Evolutionary conservation across 1,140 invertebrate species (phyloP).

Genomic region (Eriocheir sinensis): DNA sequence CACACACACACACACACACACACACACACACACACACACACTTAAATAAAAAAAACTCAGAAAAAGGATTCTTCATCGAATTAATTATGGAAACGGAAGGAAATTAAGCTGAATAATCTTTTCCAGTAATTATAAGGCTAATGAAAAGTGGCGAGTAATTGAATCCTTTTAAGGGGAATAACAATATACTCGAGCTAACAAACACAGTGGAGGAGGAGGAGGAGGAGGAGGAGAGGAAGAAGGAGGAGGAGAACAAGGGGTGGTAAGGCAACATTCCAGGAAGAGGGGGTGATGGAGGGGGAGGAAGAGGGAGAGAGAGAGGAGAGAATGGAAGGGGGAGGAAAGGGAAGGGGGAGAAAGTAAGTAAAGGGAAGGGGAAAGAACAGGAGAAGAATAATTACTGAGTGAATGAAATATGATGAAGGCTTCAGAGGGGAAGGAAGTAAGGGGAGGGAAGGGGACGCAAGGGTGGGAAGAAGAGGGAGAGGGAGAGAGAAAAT

Average conservation of each 20-base stretch:
- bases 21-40: too few species aligned
- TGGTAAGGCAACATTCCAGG: background rate
- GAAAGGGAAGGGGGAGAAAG: background rate
- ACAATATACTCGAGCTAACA: conserved; percentile 3
- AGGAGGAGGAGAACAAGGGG: background rate
- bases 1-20: too few species aligned
- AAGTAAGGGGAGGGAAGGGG: background rate
- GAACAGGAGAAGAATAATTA: background rate
- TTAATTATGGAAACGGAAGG: background rate
- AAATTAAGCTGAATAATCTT: conserved; percentile 17
- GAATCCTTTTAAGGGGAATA: conserved; percentile 12
- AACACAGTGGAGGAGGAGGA: background rate
- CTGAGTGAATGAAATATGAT: background rate
- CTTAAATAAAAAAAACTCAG: background rate
- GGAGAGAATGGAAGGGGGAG: background rate
- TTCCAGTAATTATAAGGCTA: background rate
- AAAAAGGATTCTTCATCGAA: conserved; percentile 30
- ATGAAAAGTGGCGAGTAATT: conserved; percentile 17
- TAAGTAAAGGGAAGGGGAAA: background rate
- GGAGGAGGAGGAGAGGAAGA: background rate
- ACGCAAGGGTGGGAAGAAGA: background rate
- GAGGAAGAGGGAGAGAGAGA: conserved; percentile 28
- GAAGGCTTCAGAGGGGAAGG: background rate
- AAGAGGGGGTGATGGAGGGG: background rate
- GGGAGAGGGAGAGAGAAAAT: background rate